Conservation (phyloP, 2,888 invertebrate genomes). For the Scelioninae gen. 2 region DNA sequence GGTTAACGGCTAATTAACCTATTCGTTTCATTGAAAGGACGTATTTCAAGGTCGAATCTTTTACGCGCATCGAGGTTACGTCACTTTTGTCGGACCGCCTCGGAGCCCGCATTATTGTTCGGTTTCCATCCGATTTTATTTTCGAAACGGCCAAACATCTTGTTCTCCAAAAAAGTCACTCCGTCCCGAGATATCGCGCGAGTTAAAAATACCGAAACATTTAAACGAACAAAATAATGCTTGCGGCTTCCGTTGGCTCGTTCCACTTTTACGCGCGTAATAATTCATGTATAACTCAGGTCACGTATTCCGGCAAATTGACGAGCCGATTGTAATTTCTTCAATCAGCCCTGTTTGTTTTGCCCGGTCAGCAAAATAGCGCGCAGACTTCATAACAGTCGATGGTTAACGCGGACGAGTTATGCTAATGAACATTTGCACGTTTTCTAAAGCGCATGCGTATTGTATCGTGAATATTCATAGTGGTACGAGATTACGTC, state of each 20-base stretch:
- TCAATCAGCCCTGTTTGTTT: constrained; percentile 42
- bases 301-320: constrained; percentile 37
- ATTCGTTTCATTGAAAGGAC: not conserved
- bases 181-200: too few species aligned
- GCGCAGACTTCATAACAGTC: constrained; percentile 52
- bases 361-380: constrained; percentile 40
- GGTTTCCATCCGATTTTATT: too few species aligned
- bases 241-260: constrained; percentile 2
- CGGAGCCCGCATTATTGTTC: too few species aligned
- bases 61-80: constrained; percentile 1
- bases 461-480: constrained; percentile 55
- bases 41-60: constrained; percentile 1
- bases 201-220: too few species aligned
- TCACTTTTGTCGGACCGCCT: too few species aligned
- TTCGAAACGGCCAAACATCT: too few species aligned
- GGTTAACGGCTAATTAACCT: too few species aligned
- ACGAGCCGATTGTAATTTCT: constrained; percentile 32
- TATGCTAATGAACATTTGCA: constrained; percentile 57
- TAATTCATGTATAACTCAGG: constrained; percentile 16
- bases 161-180: too few species aligned
- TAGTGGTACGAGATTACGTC: constrained; percentile 51
- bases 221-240: not conserved
- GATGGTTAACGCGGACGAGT: constrained; percentile 52
- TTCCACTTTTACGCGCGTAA: constrained; percentile 13
- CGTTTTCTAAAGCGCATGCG: constrained; percentile 50